Base-by-base conservation (phyloP, 2,888 invertebrate genomes). In the Mystacides longicornis region DNA sequence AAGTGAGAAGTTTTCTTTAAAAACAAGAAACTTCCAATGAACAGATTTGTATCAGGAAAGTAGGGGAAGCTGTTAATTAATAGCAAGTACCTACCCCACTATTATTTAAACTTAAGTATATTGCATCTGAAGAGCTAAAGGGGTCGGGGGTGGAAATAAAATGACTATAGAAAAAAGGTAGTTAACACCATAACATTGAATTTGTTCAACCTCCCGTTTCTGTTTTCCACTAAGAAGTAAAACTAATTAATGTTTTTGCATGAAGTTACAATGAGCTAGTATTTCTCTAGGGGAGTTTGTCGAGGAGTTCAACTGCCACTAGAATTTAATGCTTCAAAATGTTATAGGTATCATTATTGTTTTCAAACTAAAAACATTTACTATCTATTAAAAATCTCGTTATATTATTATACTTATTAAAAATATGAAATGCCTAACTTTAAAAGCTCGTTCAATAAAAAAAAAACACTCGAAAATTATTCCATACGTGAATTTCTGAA, bases 211-310 rank as follows among this genome's bases (percentile, higher is more conserved):
- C 23, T 48, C 23, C 48, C 22, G 22, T 20, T 23, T n/a, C 48
- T 48, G 18, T 48, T 22, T 23, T 23, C 21, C 20, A n/a, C 20
- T 2, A 21, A n/a, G 23, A 23, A 23, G 48, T 23, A 48, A 53
- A 49, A 49, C 54, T 54, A 54, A 54, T 54, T 54, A 54, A 54
- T 49, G 54, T 54, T 54, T 54, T 54, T 54, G 54, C 54, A 54
- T 54, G 43, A 37, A 54, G 54, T 54, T 54, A 54, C 54, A 19
- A 48, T 22, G 51, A 54, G 48, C 23, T 33, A n/a, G n/a, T n/a
- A 54, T 46, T 54, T 37, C 49, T 48, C 37, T 43, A 1, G 14
- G 27, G 49, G 48, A 54, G 23, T 49, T 49, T 48, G 37, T 49
- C 48, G 16, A 54, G 54, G 42, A 37, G 22, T 7, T 22, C 16